Evolutionary conservation across 2,888 invertebrate genomes (phyloP), one percentile per base, ranked within the genome.

Genomic region (Callyntrura guangdongensis): DNA sequence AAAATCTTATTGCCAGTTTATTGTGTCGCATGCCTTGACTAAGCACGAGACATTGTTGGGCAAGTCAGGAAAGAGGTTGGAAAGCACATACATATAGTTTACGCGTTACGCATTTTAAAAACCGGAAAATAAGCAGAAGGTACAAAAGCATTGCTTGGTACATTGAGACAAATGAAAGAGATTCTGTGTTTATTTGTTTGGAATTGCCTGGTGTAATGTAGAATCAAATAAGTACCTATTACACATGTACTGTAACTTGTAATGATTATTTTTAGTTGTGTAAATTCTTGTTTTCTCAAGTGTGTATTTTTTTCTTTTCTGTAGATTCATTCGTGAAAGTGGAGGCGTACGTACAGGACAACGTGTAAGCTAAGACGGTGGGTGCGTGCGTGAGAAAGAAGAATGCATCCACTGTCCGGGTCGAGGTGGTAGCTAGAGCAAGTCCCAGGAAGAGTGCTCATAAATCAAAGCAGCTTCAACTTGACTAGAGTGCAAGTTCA

Each of bases 391-490:
- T 8, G 27, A 61, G 25, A 12, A 22, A n/a, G 67, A 72, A 74
- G 83, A 83, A 89, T 89, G 89, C 89, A 49, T 49, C 59, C 74
- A 47, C 72, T 56, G 59, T 61, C 74, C 27, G 11, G 6, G 11
- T 82, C 56, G 12, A 27, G 11, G 69, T 11, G 12, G 69, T 53
- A 27, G 25, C 25, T 25, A 79, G 82, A 56, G 56, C 79, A 79
- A 79, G 72, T 79, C 53, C 56, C 45, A 45, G 5, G 61, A 87
- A 61, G 87, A 77, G 81, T 69, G 27, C 49, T 20, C 83, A 89
- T 89, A 89, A 89, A 89, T 89, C 89, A 89, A 89, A 82, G 83
- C 64, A 72, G 81, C 53, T 49, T 79, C 56, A 45, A 49, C 47
- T 74, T 74, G 74, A 49, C 79, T 53, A 9, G 49, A 45, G 82